Conservation (phyloP, 2,888 invertebrate genomes). For the Melipona beecheii region DNA sequence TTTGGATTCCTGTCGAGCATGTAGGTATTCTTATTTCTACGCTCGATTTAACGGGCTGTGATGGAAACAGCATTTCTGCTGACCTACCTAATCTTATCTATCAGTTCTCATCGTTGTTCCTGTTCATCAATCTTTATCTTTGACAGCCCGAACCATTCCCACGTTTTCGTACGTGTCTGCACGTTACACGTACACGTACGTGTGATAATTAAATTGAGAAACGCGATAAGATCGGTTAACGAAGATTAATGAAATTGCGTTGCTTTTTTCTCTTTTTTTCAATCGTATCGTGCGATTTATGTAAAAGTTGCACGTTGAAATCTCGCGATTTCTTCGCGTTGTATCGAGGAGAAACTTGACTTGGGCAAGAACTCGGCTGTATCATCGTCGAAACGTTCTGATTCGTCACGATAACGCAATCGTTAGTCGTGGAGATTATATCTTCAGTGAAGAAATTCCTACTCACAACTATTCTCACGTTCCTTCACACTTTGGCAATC, state of each 20-base stretch:
- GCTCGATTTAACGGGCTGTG: slow-evolving; percentile 76
- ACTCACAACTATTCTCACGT: not conserved
- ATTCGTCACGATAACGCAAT: not conserved
- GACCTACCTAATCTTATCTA: slow-evolving; percentile 35
- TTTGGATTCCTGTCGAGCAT: slow-evolving; percentile 69
- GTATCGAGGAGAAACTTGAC: not conserved
- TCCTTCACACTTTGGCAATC: not conserved
- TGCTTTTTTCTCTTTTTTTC: too few species aligned
- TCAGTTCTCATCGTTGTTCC: slow-evolving; percentile 12
- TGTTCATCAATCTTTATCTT: slow-evolving; percentile 69
- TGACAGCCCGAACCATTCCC: slow-evolving; percentile 50
- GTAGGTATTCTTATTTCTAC: slow-evolving; percentile 78
- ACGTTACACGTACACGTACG: too few species aligned
- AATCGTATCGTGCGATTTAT: not conserved
- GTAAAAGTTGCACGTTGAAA: not conserved
- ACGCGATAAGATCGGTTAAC: not conserved
- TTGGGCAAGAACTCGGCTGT: not conserved
- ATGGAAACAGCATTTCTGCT: slow-evolving; percentile 53
- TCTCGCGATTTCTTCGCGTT: too few species aligned
- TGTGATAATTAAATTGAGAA: not conserved
- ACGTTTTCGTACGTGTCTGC: slow-evolving; percentile 25
- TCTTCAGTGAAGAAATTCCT: not conserved
- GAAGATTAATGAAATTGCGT: not conserved
- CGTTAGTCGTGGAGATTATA: not conserved
- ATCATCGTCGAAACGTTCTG: not conserved